phyloP scores from a whole-genome alignment of 2,888 invertebrate genomes.

The Portevinia maculata region DNA sequence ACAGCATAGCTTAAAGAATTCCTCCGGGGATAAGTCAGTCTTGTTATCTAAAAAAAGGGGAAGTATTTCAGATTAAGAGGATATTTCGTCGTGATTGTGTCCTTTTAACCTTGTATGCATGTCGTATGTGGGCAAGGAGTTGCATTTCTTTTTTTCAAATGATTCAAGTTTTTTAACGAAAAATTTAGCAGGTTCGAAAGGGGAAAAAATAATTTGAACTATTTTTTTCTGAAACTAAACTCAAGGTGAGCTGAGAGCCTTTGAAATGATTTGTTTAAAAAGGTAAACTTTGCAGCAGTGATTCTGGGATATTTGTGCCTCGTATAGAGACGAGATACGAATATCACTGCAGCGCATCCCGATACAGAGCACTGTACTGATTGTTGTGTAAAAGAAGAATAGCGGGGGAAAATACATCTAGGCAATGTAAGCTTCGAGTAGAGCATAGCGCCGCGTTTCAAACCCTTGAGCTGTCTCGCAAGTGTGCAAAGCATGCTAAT shows the following conservation, averaged over 20 bases:
- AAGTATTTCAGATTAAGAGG: not conserved
- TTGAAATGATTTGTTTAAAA: conserved; percentile 6
- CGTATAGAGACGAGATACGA: no score
- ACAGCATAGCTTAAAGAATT: conserved; percentile 1
- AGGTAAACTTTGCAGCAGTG: not conserved
- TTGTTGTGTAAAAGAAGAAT: no score
- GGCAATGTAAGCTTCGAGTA: no score
- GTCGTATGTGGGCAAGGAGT: conserved; percentile 21
- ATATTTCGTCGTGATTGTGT: not conserved
- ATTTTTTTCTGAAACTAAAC: conserved; percentile 28
- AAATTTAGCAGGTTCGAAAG: conserved; percentile 52
- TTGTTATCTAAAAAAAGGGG: not conserved
- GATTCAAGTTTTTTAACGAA: conserved; percentile 25
- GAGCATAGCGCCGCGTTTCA: no score
- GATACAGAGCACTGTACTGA: no score
- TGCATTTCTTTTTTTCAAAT: conserved; percentile 44
- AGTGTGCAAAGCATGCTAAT: no score
- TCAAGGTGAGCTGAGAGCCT: not conserved
- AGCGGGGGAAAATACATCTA: no score
- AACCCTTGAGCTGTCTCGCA: no score
- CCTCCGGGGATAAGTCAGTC: conserved; percentile 20
- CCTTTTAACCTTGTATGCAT: conserved; percentile 48
- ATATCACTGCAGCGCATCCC: no score
- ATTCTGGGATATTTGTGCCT: not conserved
- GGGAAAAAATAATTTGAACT: conserved; percentile 25